phyloP scores from a whole-genome alignment of 1,140 invertebrate genomes.

The Aphaenogaster floridana region DNA sequence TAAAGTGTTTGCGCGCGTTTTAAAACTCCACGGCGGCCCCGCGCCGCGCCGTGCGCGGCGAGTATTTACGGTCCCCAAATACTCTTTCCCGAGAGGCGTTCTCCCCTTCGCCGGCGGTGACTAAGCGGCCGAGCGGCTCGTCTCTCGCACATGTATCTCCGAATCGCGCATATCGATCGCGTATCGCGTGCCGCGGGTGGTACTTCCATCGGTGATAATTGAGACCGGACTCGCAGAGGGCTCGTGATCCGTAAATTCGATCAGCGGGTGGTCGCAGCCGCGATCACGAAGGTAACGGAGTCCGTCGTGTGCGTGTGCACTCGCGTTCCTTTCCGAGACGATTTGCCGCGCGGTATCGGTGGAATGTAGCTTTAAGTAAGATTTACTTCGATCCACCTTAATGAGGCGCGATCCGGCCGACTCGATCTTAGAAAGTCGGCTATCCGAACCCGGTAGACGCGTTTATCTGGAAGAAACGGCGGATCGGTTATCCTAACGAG shows the following conservation, averaged over 20 bases:
- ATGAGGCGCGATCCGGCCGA: slow-evolving; percentile 41
- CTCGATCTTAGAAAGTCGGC: slow-evolving; percentile 49
- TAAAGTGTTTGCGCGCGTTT: slow-evolving; percentile 71
- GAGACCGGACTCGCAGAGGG: slow-evolving; percentile 1
- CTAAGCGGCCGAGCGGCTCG: slow-evolving; percentile 55
- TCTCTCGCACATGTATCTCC: neutral
- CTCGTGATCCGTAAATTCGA: slow-evolving; percentile 21
- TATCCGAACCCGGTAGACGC: slow-evolving; percentile 1
- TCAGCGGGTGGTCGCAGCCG: slow-evolving; percentile 8
- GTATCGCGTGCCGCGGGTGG: slow-evolving; percentile 16
- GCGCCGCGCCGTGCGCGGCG: slow-evolving; percentile 9
- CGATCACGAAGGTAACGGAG: neutral
- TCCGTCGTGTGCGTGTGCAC: neutral
- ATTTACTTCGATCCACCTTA: slow-evolving; percentile 47
- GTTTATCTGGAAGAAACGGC: slow-evolving; percentile 37
- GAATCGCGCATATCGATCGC: slow-evolving; percentile 13
- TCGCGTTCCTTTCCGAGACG: neutral
- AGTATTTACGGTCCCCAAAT: slow-evolving; percentile 73
- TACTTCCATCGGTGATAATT: slow-evolving; percentile 38
- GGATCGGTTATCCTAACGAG: slow-evolving; percentile 58
- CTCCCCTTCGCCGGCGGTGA: slow-evolving; percentile 50
- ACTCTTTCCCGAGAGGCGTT: slow-evolving; percentile 34
- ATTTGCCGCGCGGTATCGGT: neutral
- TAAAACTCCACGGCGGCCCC: slow-evolving; percentile 46
- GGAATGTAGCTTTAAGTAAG: slow-evolving; percentile 44